Conservation (phyloP, 1,140 invertebrate species). For the Kradibia gibbosae region DNA sequence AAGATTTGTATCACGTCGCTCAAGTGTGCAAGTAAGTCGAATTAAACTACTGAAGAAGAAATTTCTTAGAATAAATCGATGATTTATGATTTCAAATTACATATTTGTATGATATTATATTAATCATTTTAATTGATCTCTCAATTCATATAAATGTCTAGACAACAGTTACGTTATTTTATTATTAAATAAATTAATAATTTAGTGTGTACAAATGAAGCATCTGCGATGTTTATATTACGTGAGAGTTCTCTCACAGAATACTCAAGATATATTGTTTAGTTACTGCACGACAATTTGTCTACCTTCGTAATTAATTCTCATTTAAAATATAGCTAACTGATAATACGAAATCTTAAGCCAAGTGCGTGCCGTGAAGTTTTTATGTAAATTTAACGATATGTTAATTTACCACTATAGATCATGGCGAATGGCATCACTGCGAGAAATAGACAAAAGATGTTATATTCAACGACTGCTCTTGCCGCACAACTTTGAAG, state of each 20-base stretch:
- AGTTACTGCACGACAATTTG: too few species aligned
- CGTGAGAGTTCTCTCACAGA: neutral
- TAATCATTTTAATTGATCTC: neutral
- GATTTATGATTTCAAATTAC: neutral
- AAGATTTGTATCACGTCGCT: constrained; percentile 15
- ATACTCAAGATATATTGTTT: too few species aligned
- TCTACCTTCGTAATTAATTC: too few species aligned
- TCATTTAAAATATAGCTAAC: too few species aligned
- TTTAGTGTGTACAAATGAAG: neutral
- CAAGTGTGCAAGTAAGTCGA: constrained; percentile 31
- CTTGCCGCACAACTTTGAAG: neutral
- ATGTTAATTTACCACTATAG: neutral
- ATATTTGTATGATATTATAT: neutral
- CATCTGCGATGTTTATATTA: neutral
- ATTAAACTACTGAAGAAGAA: neutral
- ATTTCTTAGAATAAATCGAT: neutral
- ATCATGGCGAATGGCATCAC: neutral
- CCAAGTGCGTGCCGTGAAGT: too few species aligned
- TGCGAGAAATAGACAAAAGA: neutral
- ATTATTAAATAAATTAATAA: neutral
- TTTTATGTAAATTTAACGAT: neutral
- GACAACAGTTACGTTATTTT: neutral
- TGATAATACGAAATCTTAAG: too few species aligned
- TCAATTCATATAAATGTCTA: neutral
- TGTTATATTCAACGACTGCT: constrained; percentile 10